phyloP scores from a whole-genome alignment of 2,888 invertebrate genomes.

The Stegophylla sp. region DNA sequence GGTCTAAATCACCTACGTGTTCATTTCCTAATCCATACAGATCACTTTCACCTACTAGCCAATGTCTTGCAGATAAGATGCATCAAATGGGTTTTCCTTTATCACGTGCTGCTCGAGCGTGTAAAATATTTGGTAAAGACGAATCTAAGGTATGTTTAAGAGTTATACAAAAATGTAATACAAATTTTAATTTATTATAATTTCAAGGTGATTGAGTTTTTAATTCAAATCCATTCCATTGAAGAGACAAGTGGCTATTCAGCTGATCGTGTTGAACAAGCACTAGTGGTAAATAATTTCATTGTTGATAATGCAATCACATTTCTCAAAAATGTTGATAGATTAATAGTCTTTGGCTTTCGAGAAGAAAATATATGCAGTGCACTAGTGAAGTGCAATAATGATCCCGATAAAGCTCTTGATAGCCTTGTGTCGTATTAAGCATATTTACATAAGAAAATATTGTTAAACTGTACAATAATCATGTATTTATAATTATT shows the following conservation, averaged over 20 bases:
- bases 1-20: constrained; percentile 43
- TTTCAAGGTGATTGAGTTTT: constrained; percentile 80
- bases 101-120: constrained; percentile 81
- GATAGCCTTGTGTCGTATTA: constrained; percentile 79
- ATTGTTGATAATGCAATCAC: constrained; percentile 66
- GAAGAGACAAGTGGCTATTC: constrained; percentile 66
- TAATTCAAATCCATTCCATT: constrained; percentile 71
- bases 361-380: constrained; percentile 77
- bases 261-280: constrained; percentile 66
- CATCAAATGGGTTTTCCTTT: constrained; percentile 88
- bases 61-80: constrained; percentile 76
- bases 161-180: neutral
- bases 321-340: constrained; percentile 69
- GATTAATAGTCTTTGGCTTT: constrained; percentile 83
- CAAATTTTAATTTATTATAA: neutral
- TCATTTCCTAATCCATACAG: constrained; percentile 65
- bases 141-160: constrained; percentile 77
- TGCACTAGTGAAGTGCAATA: constrained; percentile 78
- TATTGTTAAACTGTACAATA: constrained; percentile 19
- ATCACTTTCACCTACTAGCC: constrained; percentile 68
- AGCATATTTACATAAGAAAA: constrained; percentile 1
- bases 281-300: constrained; percentile 66
- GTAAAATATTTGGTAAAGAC: constrained; percentile 77
- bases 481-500: constrained; percentile 19
- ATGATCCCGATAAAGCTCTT: constrained; percentile 84